Base-by-base conservation (phyloP, 2,797 vertebrate genomes). In the Arnoldichthys spilopterus region DNA sequence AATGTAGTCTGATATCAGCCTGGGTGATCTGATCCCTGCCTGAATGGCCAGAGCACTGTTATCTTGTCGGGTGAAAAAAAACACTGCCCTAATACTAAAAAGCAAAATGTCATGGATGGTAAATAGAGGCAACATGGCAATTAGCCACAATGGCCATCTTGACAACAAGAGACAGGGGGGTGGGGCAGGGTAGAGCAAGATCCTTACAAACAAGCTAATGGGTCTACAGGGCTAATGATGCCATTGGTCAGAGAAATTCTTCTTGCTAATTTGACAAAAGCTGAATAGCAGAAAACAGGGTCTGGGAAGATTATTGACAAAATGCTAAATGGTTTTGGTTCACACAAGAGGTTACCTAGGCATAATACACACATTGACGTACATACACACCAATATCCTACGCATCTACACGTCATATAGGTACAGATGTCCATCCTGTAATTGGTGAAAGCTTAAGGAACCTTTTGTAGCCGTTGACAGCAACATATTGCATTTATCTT, bases 221-320 rank as follows among this genome's bases (percentile, higher is more conserved):
- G 89, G 87, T 82, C 83, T 26, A 68, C 78, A 82, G 79, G 62
- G 86, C 87, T 89, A 92, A 93, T 91, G 90, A 91, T 86, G 89
- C 87, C 84, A 87, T 63, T 72, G 80, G 86, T 82, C 85, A 76
- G 76, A 90, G 85, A 88, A 91, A 93, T 94, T 92, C 87, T 82
- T 93, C 85, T 88, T 89, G 82, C 86, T 90, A 91, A 91, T 92
- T 92, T 91, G 89, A 93, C 91, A 91, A 92, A 89, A 87, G 72
- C 80, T 82, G 75, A 85, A 81, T 74, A 74, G 64, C 83, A 91
- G 85, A 88, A 88, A 88, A 85, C 85, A 79, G 70, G 74, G 80
- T 45, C 81, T 37, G 77, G 79, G 80, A 83, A 79, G 77, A 88
- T 89, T 92, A 92, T 90, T 92, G 92, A 93, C 90, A 90, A 75